These are phyloP conservation scores for Thunnus albacares DNA, from an alignment of 2,797 vertebrate species.

Conservation along the genomic window DNA sequence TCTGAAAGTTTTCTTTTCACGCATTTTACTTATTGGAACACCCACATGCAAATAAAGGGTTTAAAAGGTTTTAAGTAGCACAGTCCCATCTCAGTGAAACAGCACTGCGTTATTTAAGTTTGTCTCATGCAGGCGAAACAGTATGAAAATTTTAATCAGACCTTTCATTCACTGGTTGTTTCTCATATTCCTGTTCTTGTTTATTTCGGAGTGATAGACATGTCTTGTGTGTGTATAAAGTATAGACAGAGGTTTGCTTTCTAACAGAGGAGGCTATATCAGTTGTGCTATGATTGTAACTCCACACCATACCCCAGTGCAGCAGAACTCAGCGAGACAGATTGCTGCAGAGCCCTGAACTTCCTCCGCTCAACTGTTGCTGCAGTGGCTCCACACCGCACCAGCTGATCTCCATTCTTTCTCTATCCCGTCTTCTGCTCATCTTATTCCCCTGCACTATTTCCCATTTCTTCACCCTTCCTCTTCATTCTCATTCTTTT, in stretches of 20 bases:
- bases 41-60: neutral
- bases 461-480: neutral
- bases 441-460: neutral
- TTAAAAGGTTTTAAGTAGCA: constrained; percentile 2
- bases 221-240: neutral
- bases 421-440: neutral
- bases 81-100: neutral
- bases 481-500: neutral
- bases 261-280: neutral
- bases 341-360: constrained; percentile 71
- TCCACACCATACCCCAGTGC: constrained; percentile 76
- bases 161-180: too few species aligned
- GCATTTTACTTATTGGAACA: neutral
- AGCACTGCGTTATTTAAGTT: neutral
- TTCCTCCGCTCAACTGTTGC: constrained; percentile 75
- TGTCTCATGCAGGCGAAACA: too few species aligned
- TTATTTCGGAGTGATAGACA: neutral
- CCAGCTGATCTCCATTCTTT: constrained; percentile 11
- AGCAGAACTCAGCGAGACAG: constrained; percentile 66
- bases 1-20: constrained; percentile 8
- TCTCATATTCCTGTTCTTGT: too few species aligned
- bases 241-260: neutral
- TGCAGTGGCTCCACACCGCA: constrained; percentile 55
- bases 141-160: too few species aligned
- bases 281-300: constrained; percentile 59